Base-by-base conservation (phyloP, 2,797 vertebrate genomes). In the Sebastes miniatus region DNA sequence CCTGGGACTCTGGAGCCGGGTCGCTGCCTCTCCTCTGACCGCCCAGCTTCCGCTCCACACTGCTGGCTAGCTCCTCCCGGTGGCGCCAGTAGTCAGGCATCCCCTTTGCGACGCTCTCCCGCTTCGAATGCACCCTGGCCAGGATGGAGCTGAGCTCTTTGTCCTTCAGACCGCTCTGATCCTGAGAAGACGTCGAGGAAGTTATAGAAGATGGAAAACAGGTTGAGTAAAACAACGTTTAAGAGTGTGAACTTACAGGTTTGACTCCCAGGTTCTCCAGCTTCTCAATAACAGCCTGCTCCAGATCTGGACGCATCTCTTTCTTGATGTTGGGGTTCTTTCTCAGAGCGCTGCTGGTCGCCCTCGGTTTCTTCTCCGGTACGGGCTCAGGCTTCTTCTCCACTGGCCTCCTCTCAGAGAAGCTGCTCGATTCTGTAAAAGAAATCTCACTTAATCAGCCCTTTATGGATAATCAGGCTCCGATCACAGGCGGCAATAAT, bases 241-340 rank as follows among this genome's bases (percentile, higher is more conserved):
- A 5, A 6, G 1, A 36, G 14, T 32, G 5, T 36, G n/a, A 54
- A 27, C 91, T 36, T 85, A 95, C 95, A 57, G 88, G 66, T 31
- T 90, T 89, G 77, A 96, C 73, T 47, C 95, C 95, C n/a, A 96
- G 85, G 39, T 54, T 84, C 76, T 95, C 92, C 75, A 96, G 85
- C 80, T 88, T 93, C 27, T 87, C 88, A 0, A 72, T 10, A 0
- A 96, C 73, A 3, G 87, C 81, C 74, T 93, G 92, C 75, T 96
- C 94, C 18, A 96, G 84, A 9, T 87, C 90, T 0, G 73, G 86
- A 2, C 91, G 83, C 83, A 96, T 92, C 25, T 95, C 95, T 56
- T 68, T 93, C 84, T 90, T 95, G 56, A 96, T 83, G 75, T 79
- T 83, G 18, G 92, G 86, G 80, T 92, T 93, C 73, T 54, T 94